phyloP scores from a whole-genome alignment of 2,888 invertebrate genomes.

The Ophraella communa region DNA sequence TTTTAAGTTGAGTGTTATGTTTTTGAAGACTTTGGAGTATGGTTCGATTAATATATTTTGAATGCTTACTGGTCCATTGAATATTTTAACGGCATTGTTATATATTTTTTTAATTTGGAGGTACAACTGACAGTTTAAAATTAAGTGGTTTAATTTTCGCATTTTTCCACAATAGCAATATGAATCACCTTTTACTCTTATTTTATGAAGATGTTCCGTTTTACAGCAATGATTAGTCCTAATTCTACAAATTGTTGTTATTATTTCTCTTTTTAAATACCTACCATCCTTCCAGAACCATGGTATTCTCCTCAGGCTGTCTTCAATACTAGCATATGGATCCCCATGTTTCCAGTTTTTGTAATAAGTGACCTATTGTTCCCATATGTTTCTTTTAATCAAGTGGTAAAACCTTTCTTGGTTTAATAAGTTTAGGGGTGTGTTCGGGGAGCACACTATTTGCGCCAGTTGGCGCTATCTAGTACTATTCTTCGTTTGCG shows the following conservation, averaged over 20 bases:
- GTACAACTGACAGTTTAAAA: too few relatives aligned
- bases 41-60: neutral
- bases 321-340: neutral
- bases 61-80: neutral
- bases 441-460: too few relatives aligned
- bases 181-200: neutral
- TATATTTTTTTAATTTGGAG: neutral
- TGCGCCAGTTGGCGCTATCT: too few relatives aligned
- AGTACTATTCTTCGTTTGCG: too few relatives aligned
- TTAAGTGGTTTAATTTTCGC: neutral
- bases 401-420: neutral
- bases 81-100: neutral
- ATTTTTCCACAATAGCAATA: neutral
- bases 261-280: neutral
- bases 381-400: neutral
- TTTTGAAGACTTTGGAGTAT: neutral
- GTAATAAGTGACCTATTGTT: neutral
- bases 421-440: neutral
- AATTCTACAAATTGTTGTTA: neutral
- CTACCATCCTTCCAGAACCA: too few relatives aligned
- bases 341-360: neutral
- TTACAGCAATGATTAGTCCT: neutral
- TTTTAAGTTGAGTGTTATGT: neutral
- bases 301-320: neutral
- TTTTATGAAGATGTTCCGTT: neutral